A percentile compares a stretch with the other conserved stretches of the same genome.
phyloP scores from a whole-genome alignment of 1,140 invertebrate genomes.

The Pogonus chalceus region DNA sequence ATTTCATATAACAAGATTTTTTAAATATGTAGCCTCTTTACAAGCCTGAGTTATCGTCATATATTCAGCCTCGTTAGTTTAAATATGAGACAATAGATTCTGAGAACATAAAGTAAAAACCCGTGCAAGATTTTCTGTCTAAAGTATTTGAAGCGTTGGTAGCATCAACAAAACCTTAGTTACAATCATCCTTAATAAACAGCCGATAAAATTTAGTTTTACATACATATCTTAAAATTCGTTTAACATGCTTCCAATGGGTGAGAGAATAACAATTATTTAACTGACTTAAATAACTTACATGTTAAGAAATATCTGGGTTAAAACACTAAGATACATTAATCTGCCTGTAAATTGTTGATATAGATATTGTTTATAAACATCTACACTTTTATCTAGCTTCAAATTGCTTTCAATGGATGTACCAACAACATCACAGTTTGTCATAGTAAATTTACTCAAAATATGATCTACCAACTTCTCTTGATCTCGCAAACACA shows the following conservation, averaged over 20 bases:
- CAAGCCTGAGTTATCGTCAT: neutral
- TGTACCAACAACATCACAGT: no score
- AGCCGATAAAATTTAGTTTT: slow-evolving; percentile 24
- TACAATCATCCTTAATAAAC: slow-evolving; percentile 15
- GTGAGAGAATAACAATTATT: slow-evolving; percentile 18
- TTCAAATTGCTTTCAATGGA: no score
- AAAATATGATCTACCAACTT: no score
- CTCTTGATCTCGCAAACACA: no score
- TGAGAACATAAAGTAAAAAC: slow-evolving; percentile 8
- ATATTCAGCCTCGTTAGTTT: neutral
- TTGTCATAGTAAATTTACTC: no score
- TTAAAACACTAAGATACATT: slow-evolving; percentile 33
- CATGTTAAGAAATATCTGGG: slow-evolving; percentile 34
- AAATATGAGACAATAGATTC: no score
- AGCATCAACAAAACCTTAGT: no score
- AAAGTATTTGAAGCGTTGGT: no score
- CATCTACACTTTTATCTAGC: no score
- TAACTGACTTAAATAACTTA: slow-evolving; percentile 28
- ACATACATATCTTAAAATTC: slow-evolving; percentile 32
- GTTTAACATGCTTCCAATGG: slow-evolving; percentile 31
- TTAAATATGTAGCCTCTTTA: neutral
- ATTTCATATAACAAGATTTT: neutral
- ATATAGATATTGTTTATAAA: slow-evolving; percentile 24
- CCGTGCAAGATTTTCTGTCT: no score
- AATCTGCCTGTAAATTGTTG: slow-evolving; percentile 30